phyloP scores from a whole-genome alignment of 2,888 invertebrate genomes.

The Augochlorella aurata region DNA sequence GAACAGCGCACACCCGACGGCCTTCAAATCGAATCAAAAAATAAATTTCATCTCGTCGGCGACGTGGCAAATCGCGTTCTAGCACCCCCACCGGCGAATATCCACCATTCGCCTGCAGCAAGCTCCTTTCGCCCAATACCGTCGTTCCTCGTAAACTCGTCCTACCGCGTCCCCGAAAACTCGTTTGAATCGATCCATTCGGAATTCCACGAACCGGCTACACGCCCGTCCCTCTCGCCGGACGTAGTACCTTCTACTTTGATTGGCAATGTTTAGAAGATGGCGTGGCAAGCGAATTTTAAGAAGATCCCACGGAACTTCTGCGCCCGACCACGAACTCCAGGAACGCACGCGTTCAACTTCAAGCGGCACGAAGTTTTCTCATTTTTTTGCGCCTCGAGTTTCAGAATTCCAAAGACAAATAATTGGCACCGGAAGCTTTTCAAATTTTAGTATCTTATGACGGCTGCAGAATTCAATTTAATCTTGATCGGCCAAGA shows the following conservation, averaged over 20 bases:
- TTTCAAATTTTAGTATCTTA: not conserved
- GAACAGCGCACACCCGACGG: constrained; percentile 46
- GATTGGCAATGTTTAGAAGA: constrained; percentile 58
- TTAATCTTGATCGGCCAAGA: not conserved
- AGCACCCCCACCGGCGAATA: constrained; percentile 67
- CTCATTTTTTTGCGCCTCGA: not conserved
- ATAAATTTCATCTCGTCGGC: constrained; percentile 62
- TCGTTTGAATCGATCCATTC: constrained; percentile 69
- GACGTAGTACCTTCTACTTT: constrained; percentile 48
- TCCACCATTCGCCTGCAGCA: constrained; percentile 68
- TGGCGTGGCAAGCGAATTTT: constrained; percentile 47
- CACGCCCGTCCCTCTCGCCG: constrained; percentile 45
- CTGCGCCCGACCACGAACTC: not conserved
- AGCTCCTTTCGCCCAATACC: constrained; percentile 68
- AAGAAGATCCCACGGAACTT: constrained; percentile 26
- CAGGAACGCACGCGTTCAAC: not conserved
- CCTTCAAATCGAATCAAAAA: constrained; percentile 62
- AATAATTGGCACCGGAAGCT: not conserved
- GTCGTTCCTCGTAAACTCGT: constrained; percentile 70
- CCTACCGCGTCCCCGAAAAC: constrained; percentile 68
- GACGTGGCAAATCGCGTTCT: constrained; percentile 68
- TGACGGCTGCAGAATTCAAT: not conserved
- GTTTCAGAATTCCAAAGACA: not conserved
- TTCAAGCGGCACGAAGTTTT: not conserved
- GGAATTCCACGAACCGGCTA: constrained; percentile 65